Base-by-base conservation (phyloP, 2,797 vertebrate species). In the Jordanella pulchra region DNA sequence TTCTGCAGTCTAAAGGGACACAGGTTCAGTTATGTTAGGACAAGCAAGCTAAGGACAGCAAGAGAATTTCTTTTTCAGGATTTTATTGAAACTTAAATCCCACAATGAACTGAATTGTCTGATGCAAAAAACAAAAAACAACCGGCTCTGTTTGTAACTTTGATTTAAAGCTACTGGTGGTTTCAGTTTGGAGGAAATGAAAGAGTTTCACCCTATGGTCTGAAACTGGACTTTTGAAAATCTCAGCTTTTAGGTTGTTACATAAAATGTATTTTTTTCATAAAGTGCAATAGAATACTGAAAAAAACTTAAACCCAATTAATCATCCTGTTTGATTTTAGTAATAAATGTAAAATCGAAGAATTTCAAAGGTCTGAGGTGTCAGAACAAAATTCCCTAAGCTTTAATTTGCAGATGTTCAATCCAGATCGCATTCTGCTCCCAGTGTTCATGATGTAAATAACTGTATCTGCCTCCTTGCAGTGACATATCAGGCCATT, bases 1-100 rank as follows among this genome's bases (percentile, higher is more conserved):
- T 97, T 87, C 97, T 95, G 87, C 98, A 99, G 89, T 99, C 98
- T 99, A 90, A 58, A 50, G 65, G 68, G 32, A 75, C 84, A 80
- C 39, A 85, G 30, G 47, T 45, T 80, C 21, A 84, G 32, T 15
- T 15, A 56, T 32, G 25, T 7, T 51, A 11, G 27, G 12, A 67
- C 35, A 65, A 47, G 50, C 28, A 64, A n/a, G 54, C 4, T 15
- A 17, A 77, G 45, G 23, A 0, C 27, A 0, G 23, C 25, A 42
- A 61, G 25, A 35, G 12, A 4, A 48, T 51, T 7, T 1, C 2
- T 53, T 12, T 12, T 25, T 23, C 14, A 11, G 7, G 9, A 54
- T 18, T 64, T 17, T 28, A 39, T 18, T 21, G 14, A 51, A n/a
- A n/a, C n/a, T n/a, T n/a, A n/a, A n/a, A n/a, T n/a, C n/a, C n/a